Percentiles rank a stretch among this genome's conserved stretches.
Conservation (phyloP, 2,888 invertebrate genomes). For the Sminthurinus aureus region DNA sequence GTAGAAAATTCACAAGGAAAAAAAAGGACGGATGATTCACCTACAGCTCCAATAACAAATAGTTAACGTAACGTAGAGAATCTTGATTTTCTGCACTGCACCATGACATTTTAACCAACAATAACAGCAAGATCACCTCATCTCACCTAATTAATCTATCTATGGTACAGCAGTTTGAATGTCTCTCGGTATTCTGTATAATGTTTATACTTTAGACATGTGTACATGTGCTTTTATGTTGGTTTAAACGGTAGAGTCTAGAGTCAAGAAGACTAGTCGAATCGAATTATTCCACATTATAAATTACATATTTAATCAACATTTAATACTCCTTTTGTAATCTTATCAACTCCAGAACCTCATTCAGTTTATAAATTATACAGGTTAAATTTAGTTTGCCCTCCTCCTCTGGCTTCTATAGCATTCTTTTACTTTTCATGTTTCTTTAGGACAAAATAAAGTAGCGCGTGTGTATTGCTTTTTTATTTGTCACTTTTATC, state of each 20-base stretch:
- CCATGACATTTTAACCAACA: conserved; percentile 41
- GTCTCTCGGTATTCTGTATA: too few relatives aligned
- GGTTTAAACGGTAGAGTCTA: background rate
- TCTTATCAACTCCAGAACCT: conserved; percentile 20
- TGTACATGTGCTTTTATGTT: too few relatives aligned
- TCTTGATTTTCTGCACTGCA: conserved; percentile 41
- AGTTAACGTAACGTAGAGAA: conserved; percentile 43
- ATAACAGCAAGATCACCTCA: conserved; percentile 38
- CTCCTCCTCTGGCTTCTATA: background rate
- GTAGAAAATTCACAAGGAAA: background rate
- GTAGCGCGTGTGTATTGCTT: too few relatives aligned
- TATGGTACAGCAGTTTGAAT: conserved; percentile 5
- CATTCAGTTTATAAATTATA: background rate
- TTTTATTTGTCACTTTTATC: too few relatives aligned
- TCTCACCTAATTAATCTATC: conserved; percentile 43
- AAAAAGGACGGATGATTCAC: background rate
- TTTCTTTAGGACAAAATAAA: too few relatives aligned
- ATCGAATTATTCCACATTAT: background rate
- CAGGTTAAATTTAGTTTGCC: conserved; percentile 32
- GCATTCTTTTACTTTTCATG: too few relatives aligned
- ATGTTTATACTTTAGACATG: too few relatives aligned
- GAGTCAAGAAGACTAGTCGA: background rate
- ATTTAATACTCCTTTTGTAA: conserved; percentile 27
- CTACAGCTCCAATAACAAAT: conserved; percentile 32
- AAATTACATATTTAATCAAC: conserved; percentile 13